Evolutionary conservation across 2,888 invertebrate species (phyloP).

Genomic region (Pachymerium ferrugineum): DNA sequence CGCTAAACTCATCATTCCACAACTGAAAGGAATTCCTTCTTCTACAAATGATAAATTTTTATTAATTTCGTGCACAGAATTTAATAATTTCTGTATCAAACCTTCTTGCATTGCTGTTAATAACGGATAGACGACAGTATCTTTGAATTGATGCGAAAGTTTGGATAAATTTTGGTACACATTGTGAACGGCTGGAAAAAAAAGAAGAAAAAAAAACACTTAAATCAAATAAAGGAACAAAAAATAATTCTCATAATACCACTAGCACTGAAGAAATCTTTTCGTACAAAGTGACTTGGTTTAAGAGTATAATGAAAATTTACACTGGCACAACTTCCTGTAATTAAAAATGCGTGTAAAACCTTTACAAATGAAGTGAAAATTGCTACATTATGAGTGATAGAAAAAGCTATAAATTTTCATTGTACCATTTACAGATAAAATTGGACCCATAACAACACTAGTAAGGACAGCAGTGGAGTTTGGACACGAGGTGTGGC

Average conservation of each 20-base stretch:
- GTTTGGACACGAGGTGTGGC: conserved; percentile 8
- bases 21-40: conserved; percentile 25
- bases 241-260: background rate
- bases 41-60: background rate
- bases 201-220: background rate
- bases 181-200: background rate
- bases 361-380: too few species aligned
- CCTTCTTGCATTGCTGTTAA: conserved; percentile 13
- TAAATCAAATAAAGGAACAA: background rate
- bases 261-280: background rate
- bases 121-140: conserved; percentile 25
- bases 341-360: too few species aligned
- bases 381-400: too few species aligned
- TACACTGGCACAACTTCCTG: conserved; percentile 13
- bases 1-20: conserved; percentile 3
- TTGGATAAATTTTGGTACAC: conserved; percentile 16
- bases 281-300: background rate
- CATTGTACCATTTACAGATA: conserved; percentile 5
- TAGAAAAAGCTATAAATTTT: too few species aligned
- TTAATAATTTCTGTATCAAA: background rate
- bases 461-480: background rate
- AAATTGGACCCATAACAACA: background rate
- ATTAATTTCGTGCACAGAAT: background rate
- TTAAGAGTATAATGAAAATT: conserved; percentile 13
- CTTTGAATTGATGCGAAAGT: conserved; percentile 25